Conservation (phyloP, 2,113 vertebrate genomes). For the Vidua macroura region DNA sequence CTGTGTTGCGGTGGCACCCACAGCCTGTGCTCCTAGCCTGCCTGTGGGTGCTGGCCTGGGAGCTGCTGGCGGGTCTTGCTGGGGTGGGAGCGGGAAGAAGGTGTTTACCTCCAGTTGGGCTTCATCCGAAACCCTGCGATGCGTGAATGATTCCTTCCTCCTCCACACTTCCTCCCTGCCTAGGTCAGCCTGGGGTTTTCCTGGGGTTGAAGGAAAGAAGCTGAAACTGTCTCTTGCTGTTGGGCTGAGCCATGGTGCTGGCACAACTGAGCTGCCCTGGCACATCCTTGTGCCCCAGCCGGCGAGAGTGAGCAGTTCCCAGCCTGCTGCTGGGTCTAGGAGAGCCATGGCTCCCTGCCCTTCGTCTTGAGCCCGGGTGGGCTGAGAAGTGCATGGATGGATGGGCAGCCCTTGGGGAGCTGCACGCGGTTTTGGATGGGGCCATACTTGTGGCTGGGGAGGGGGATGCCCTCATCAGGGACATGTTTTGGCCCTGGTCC, state of each 20-base stretch:
- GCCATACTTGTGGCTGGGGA: background rate
- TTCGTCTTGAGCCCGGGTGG: fast-evolving
- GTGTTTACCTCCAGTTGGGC: background rate
- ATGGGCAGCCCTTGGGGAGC: background rate
- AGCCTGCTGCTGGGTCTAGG: fast-evolving
- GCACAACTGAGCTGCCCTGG: background rate
- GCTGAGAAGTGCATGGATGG: background rate
- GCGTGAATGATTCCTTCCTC: slow-evolving; percentile 23
- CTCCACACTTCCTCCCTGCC: background rate
- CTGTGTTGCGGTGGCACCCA: fast-evolving
- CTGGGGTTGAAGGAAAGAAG: background rate
- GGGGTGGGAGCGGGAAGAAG: background rate
- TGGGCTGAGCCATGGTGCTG: background rate
- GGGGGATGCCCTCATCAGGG: background rate
- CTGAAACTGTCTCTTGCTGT: background rate
- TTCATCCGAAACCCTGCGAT: background rate
- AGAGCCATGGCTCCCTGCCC: background rate
- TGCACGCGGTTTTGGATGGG: background rate
- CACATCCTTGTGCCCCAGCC: background rate
- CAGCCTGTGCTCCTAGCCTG: background rate
- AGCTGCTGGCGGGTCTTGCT: background rate
- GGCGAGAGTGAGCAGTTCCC: fast-evolving
- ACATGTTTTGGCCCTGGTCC: background rate
- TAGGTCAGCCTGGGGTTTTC: background rate
- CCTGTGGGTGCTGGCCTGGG: background rate